These are phyloP conservation scores for Cladopsammia gracilis DNA, from an alignment of 64 coral and sea anemone species.

Conservation along the genomic window DNA sequence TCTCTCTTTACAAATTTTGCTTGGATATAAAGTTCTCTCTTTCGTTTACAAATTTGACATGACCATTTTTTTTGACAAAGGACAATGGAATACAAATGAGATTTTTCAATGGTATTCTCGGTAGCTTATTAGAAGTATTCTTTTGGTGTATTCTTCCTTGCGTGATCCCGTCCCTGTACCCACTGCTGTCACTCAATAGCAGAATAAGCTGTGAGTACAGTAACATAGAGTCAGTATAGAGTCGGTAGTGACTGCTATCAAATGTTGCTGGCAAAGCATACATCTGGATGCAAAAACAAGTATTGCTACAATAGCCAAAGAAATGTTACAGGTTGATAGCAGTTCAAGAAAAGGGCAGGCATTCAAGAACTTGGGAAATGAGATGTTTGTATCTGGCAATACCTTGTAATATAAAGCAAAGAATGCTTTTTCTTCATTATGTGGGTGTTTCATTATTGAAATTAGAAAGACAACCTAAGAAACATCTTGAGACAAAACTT, in stretches of 20 bases:
- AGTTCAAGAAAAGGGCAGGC: neutral
- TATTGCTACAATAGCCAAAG: too few species aligned
- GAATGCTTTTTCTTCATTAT: too few species aligned
- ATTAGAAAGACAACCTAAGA: too few species aligned
- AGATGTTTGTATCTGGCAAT: neutral
- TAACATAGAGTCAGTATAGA: slow-evolving; percentile 51
- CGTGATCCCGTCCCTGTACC: slow-evolving; percentile 29
- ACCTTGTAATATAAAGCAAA: too few species aligned
- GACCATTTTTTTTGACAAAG: neutral
- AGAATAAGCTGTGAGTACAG: slow-evolving; percentile 55
- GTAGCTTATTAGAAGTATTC: neutral
- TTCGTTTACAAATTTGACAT: neutral
- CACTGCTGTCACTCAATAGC: slow-evolving; percentile 58
- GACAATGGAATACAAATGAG: neutral
- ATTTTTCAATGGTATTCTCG: neutral
- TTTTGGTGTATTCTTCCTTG: slow-evolving; percentile 48
- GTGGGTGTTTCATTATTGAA: too few species aligned
- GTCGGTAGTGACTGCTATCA: neutral
- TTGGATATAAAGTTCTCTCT: neutral
- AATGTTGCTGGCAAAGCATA: neutral
- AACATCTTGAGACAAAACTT: too few species aligned
- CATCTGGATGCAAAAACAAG: neutral
- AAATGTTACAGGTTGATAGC: too few species aligned
- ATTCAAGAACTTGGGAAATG: neutral
- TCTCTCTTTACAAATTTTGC: slow-evolving; percentile 11